phyloP scores from a whole-genome alignment of 2,113 vertebrate species.

The Rhineura floridana region DNA sequence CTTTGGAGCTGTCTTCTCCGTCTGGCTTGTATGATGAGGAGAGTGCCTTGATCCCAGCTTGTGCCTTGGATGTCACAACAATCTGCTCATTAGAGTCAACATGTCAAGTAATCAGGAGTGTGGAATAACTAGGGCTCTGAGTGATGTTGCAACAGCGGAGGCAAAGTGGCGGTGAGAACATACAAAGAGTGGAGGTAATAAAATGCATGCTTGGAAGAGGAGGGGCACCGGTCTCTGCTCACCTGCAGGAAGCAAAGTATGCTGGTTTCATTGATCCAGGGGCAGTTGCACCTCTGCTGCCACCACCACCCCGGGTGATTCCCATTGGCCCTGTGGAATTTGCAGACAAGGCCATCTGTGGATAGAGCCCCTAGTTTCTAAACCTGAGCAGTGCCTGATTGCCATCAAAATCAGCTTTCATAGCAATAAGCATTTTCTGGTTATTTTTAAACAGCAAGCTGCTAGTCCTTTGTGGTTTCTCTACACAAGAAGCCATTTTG shows the following conservation, averaged over 20 bases:
- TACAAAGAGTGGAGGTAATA: neutral
- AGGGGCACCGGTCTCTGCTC: accelerated
- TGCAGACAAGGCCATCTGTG: neutral
- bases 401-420: neutral
- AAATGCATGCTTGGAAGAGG: neutral
- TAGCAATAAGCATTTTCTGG: neutral
- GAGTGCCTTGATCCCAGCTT: slow-evolving; percentile 11
- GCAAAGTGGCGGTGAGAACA: slow-evolving; percentile 5
- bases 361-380: neutral
- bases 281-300: neutral
- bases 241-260: neutral
- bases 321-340: neutral
- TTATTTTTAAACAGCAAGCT: neutral
- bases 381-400: neutral
- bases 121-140: slow-evolving; percentile 24
- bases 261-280: neutral
- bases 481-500: neutral
- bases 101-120: slow-evolving; percentile 15
- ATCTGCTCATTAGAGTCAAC: slow-evolving; percentile 30
- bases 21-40: neutral
- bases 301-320: neutral
- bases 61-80: slow-evolving; percentile 11
- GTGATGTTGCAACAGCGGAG: neutral
- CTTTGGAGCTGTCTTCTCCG: neutral
- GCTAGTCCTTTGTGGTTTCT: neutral